Evolutionary conservation across 2,797 vertebrate genomes (phyloP).

Genomic region (Sparidentex hasta): DNA sequence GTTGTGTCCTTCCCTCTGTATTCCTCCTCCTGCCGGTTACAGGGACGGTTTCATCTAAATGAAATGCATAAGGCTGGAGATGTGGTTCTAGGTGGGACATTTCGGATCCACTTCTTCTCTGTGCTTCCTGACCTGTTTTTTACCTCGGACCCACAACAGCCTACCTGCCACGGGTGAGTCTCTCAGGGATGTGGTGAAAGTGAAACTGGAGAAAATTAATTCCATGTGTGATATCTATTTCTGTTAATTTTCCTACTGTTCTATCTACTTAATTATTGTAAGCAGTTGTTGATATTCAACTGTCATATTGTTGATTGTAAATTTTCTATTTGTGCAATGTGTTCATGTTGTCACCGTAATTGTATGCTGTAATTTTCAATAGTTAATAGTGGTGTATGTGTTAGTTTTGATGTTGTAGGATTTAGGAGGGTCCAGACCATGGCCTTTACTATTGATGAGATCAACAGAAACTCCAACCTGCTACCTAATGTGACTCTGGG

Average conservation of each 20-base stretch:
- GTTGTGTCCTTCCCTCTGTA: constrained; percentile 5
- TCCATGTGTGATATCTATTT: no score
- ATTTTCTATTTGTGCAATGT: not conserved
- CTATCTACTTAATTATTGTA: no score
- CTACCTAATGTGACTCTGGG: constrained; percentile 79
- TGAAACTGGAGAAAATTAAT: no score
- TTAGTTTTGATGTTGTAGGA: constrained; percentile 72
- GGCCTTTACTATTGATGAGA: constrained; percentile 80
- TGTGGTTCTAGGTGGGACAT: constrained; percentile 79
- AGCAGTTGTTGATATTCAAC: not conserved
- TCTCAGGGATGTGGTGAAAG: no score
- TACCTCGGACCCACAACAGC: no score
- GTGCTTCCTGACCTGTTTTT: constrained; percentile 64
- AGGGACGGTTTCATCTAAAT: constrained; percentile 69
- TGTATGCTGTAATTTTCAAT: not conserved
- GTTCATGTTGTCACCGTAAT: no score
- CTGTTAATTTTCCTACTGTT: no score
- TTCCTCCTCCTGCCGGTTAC: constrained; percentile 50
- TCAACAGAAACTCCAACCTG: constrained; percentile 73
- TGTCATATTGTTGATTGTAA: not conserved
- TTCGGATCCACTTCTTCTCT: constrained; percentile 72
- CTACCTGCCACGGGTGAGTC: no score
- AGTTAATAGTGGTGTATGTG: not conserved
- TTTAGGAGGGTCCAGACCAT: constrained; percentile 76
- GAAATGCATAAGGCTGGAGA: constrained; percentile 76